Conservation (phyloP, 2,113 vertebrate species). For the Melospiza georgiana region DNA sequence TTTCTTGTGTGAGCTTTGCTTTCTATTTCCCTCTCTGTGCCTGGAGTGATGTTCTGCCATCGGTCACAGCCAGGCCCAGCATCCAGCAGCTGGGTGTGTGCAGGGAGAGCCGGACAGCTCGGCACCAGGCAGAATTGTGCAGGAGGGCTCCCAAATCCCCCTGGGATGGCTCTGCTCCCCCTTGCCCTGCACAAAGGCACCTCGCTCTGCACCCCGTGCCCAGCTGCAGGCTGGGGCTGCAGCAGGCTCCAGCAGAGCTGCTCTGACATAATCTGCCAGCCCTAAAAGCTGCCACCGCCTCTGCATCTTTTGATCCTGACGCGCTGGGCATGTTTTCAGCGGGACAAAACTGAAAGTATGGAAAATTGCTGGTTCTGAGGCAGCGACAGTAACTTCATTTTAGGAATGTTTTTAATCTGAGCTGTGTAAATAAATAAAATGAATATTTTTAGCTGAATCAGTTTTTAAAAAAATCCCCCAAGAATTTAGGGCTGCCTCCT, state of each 20-base stretch:
- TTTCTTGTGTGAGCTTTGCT: not conserved
- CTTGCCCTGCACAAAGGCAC: not conserved
- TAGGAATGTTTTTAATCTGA: constrained; percentile 6
- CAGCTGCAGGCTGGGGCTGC: not conserved
- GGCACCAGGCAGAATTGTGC: not conserved
- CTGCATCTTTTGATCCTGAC: not conserved
- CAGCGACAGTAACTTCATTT: not conserved
- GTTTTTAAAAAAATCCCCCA: not conserved
- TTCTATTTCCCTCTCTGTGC: not conserved
- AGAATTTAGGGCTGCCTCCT: not conserved
- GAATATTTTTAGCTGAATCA: not conserved
- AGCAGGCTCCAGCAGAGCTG: not conserved
- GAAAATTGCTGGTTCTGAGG: constrained; percentile 20
- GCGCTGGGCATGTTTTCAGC: not conserved
- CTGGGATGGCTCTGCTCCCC: not conserved
- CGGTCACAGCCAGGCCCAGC: not conserved
- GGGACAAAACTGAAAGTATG: not conserved
- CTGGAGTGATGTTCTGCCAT: not conserved
- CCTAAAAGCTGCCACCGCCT: not conserved
- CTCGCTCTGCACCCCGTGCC: not conserved
- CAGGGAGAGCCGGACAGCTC: not conserved
- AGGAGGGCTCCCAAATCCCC: not conserved
- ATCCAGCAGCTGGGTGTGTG: not conserved
- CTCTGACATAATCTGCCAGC: not conserved
- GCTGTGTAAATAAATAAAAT: constrained; percentile 38